Evolutionary conservation across 2,797 vertebrate genomes (phyloP), one percentile per base, ranked within the genome.

Genomic region (Sebastes kiyomatsui): DNA sequence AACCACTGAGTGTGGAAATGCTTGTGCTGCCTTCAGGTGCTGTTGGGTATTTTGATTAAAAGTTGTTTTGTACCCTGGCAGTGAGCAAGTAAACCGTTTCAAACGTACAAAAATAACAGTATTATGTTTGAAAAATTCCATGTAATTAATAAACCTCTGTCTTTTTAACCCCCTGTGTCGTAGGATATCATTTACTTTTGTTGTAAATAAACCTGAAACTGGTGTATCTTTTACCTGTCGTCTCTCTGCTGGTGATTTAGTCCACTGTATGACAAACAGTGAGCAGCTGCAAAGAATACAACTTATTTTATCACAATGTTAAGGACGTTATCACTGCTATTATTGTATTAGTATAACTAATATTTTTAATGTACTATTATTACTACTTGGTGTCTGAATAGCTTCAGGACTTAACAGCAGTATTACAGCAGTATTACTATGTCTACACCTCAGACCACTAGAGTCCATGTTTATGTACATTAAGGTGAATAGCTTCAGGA

Each of bases 1-100:
- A 2, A 62, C 16, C 33, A 46, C 46, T 9, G 13, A 27, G 4
- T 33, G 42, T 18, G 28, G 55, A 54, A 30, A 35, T 28, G 27
- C 46, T 62, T 55, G 32, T 88, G 84, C 18, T 89, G 68, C 84
- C 12, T 88, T 91, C 62, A 87, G 16, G 64, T 69, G 35, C 25
- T 69, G 67, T 69, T 68, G 52, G 62, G 7, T 76, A 59, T 77
- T 77, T 76, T 83, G 10, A 35, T 2, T 0, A n/a, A 1, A 1
- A 54, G 12, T 13, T 72, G 25, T 54, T 22, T n/a, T 72, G 46
- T 62, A 32, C 12, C 6, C 18, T 33, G 25, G 13, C 28, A 32
- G 18, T 38, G 49, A 72, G 14, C 3, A 38, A 14, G 14, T 38
- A 12, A 55, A 18, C 16, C 4, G 0, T 18, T 72, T 64, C 12